Evolutionary conservation across 2,113 vertebrate species (phyloP).

Genomic region (Martes martes): DNA sequence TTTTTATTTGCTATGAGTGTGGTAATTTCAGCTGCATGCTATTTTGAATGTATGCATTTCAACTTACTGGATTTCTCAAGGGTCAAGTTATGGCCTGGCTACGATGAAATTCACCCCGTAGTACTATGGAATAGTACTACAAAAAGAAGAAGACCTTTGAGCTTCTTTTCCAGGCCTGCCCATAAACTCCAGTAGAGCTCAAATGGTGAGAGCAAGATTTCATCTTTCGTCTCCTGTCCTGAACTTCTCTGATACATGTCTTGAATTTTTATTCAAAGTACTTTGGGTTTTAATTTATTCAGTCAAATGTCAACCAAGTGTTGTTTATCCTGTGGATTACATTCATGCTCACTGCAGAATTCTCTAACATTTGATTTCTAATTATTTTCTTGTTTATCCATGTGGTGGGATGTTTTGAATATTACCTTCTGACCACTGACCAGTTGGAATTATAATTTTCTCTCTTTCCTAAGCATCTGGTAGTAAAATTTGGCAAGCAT

Average conservation of each 20-base stretch:
- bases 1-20: slow-evolving; percentile 61
- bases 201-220: slow-evolving; percentile 60
- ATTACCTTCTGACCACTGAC: slow-evolving; percentile 77
- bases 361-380: slow-evolving; percentile 79
- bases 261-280: slow-evolving; percentile 80
- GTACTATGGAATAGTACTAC: background rate
- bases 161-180: slow-evolving; percentile 27
- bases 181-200: slow-evolving; percentile 35
- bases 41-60: slow-evolving; percentile 56
- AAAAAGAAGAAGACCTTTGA: slow-evolving; percentile 48
- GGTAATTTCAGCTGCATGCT: slow-evolving; percentile 53
- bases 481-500: slow-evolving; percentile 60
- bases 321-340: slow-evolving; percentile 80
- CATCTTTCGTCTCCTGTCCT: slow-evolving; percentile 76
- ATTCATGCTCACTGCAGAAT: slow-evolving; percentile 79
- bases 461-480: slow-evolving; percentile 69
- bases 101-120: slow-evolving; percentile 20
- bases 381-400: slow-evolving; percentile 80
- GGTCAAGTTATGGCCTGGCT: slow-evolving; percentile 35
- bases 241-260: slow-evolving; percentile 77
- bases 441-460: slow-evolving; percentile 73
- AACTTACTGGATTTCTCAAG: slow-evolving; percentile 60
- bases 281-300: slow-evolving; percentile 81
- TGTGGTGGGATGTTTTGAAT: slow-evolving; percentile 76
- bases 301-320: slow-evolving; percentile 78